A percentile compares a stretch with the other conserved stretches of the same genome.
These are phyloP conservation scores for Alosa alosa DNA, from an alignment of 2,113 vertebrate genomes.

Conservation along the genomic window DNA sequence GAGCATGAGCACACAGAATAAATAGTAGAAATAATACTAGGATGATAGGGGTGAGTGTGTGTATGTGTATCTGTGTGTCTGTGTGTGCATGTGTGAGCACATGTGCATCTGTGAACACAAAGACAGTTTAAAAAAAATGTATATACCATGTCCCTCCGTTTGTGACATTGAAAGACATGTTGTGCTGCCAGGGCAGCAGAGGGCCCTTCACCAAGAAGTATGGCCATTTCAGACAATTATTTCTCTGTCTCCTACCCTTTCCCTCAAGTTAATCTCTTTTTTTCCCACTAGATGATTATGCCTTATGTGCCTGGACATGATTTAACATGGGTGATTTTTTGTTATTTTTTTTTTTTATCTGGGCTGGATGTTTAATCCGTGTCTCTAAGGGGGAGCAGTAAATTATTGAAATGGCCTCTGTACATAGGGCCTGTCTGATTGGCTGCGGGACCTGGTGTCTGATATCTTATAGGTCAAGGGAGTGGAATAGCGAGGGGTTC, in stretches of 20 bases:
- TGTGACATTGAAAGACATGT: too few species aligned
- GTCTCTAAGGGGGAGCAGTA: constrained; percentile 21
- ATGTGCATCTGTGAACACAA: background rate
- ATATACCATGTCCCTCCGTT: too few species aligned
- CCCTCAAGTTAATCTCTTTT: background rate
- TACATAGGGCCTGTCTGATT: constrained; percentile 19
- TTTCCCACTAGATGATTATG: background rate
- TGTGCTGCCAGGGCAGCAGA: too few species aligned
- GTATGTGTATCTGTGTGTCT: background rate
- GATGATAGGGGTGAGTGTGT: background rate
- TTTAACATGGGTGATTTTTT: background rate
- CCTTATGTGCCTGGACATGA: background rate
- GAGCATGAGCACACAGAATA: too few species aligned
- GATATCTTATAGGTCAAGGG: constrained; percentile 7
- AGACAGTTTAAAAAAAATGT: too few species aligned
- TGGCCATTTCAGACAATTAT: too few species aligned
- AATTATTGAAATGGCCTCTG: constrained; percentile 24
- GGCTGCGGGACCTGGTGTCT: background rate
- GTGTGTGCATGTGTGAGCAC: background rate
- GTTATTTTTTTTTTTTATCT: background rate
- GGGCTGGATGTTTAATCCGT: constrained; percentile 3
- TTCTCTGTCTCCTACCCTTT: too few species aligned
- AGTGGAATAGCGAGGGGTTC: constrained; percentile 16
- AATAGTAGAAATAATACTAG: too few species aligned
- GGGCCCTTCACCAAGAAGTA: too few species aligned